Evolutionary conservation across 2,797 vertebrate species (phyloP), one percentile per base, ranked within the genome.

Genomic region (Mus caroli): DNA sequence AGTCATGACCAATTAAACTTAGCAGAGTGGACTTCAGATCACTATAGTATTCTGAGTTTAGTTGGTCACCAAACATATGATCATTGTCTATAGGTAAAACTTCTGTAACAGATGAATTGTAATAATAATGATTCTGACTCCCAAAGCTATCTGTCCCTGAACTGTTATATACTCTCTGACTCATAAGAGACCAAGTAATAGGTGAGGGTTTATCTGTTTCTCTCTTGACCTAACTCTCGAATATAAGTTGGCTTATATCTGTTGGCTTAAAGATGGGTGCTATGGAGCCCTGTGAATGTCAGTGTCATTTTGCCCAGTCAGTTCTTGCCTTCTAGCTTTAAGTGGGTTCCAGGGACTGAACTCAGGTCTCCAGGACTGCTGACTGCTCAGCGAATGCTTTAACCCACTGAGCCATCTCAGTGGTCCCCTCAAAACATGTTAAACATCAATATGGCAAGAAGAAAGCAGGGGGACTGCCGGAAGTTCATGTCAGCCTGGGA

Each of bases 1-100:
- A 97, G 75, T 97, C 94, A 95, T n/a, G 69, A 83, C 94, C 40
- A 90, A 79, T 71, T 28, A 92, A 69, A 71, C 78, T 92, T 76
- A 73, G 40, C 77, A 90, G 67, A 94, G 67, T 88, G 92, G 90
- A 93, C 28, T 92, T 94, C 8, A 67, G 28, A 92, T 94, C 43
- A 50, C 14, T 20, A 24, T 88, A 90, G 64, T 94, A 62, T 92
- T 96, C 85, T 80, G 80, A 92, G 50, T 69, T 52, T 90, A 92
- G 80, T 54, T 87, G 75, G 43, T 88, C 93, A 83, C 77, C 90
- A 93, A 94, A 96, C 94, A 87, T 92, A 96, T 64, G 52, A 56
- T 76, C 31, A 58, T 83, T 96, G 89, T 88, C 22, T 19, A 31
- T 4, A 85, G 77, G 64, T 90, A 91, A 95, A 95, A 13, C 50